Conservation (phyloP, 2,113 vertebrate genomes). For the Noturus placidus region DNA sequence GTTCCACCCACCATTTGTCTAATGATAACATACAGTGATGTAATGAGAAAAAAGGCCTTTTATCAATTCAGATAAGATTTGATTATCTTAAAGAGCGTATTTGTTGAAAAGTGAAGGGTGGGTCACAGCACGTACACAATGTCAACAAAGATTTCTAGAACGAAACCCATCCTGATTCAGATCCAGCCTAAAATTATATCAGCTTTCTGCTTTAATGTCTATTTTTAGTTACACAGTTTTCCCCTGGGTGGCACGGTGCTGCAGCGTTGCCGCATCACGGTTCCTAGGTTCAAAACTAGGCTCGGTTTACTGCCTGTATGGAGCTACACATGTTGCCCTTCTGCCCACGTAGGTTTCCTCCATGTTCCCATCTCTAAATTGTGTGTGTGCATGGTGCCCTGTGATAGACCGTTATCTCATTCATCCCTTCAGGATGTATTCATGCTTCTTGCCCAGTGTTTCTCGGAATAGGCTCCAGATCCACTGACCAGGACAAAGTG, state of each 20-base stretch:
- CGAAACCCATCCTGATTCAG: slow-evolving; percentile 7
- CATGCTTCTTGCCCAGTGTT: background rate
- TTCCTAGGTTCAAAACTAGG: background rate
- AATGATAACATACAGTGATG: slow-evolving; percentile 48
- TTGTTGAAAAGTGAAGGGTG: slow-evolving; percentile 43
- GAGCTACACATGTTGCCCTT: background rate
- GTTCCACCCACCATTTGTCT: slow-evolving; percentile 53
- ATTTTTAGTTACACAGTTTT: background rate
- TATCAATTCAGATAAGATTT: slow-evolving; percentile 55
- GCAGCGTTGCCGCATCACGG: background rate
- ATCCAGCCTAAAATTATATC: slow-evolving; percentile 13
- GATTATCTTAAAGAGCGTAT: slow-evolving; percentile 48
- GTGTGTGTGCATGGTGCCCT: background rate
- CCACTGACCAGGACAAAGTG: background rate
- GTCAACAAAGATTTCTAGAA: slow-evolving; percentile 11
- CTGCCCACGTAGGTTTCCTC: background rate
- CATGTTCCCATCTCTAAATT: background rate
- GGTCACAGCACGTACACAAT: slow-evolving; percentile 42
- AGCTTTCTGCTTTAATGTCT: slow-evolving; percentile 23
- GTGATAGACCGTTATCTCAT: background rate
- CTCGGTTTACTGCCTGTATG: background rate
- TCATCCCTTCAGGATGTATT: background rate
- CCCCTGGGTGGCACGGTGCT: background rate
- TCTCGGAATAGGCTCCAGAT: background rate
- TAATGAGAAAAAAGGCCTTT: slow-evolving; percentile 47